Base-by-base conservation (phyloP, 2,113 vertebrate species). In the Oncorhynchus nerka region DNA sequence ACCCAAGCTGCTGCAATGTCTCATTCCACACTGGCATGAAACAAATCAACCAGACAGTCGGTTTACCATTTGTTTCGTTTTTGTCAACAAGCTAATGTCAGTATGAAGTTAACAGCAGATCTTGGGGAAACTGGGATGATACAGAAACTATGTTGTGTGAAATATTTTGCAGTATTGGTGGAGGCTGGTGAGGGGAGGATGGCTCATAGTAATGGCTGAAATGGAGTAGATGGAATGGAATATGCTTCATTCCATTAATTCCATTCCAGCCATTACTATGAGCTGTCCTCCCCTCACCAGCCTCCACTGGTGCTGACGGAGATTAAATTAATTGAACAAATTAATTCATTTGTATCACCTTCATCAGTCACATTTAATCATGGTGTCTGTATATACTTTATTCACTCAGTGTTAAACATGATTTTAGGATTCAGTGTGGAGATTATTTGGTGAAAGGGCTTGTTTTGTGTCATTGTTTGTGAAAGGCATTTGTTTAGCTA, bases 11-110 rank as follows among this genome's bases (percentile, higher is more conserved):
- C 71, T 28, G 26, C 1, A 26, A 28, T 28, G 71, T 68, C 51
- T 48, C 64, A 39, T 26, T 15, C 13, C 51, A 64, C 73, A 59
- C 64, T 45, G 74, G 34, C 74, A 70, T 57, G 75, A 71, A 81
- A 70, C 70, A 71, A 62, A 61, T 76, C n/a, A n/a, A 49, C 71
- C 68, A 81, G 48, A 74, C 39, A 59, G 64, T 57, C 39, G 74
- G 80, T 51, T 59, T 75, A 28, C 20, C 62, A 28, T 76, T 30
- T 71, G 64, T 68, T 39, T 69, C 1, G 51, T 61, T 34, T 59
- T 24, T 72, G 51, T n/a, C 48, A 26, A 28, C 45, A 15, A 71
- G 34, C 1, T 51, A n/a, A 68, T 69, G 68, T 45, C 5, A 39
- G 20, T 68, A 68, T 69, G 16, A 22, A 45, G 19, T n/a, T 3